Evolutionary conservation across 2,797 vertebrate genomes (phyloP).

Genomic region (Centroberyx gerrardi): DNA sequence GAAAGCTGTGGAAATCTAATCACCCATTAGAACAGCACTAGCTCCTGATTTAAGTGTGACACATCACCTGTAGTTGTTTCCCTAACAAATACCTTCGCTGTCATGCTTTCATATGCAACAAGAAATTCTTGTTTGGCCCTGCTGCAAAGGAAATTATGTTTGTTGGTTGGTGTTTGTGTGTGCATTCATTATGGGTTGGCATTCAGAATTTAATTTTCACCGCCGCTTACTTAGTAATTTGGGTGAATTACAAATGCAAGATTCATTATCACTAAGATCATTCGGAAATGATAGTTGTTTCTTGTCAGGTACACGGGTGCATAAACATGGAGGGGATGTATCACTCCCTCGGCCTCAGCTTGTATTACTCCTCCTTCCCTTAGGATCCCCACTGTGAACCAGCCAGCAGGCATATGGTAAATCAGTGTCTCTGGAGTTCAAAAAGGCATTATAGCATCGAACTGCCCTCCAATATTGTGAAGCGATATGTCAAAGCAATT

Average conservation of each 20-base stretch:
- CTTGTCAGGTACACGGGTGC: not conserved
- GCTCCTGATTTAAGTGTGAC: constrained; percentile 15
- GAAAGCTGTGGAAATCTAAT: constrained; percentile 10
- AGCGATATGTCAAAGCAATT: constrained; percentile 12
- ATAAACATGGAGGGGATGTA: not conserved
- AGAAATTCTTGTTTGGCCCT: not conserved
- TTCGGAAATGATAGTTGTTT: not conserved
- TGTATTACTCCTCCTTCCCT: constrained; percentile 20
- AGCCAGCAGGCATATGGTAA: constrained; percentile 13
- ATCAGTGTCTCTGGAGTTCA: constrained; percentile 18
- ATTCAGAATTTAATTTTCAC: not conserved
- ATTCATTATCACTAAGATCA: constrained; percentile 7
- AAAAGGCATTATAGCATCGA: constrained; percentile 7
- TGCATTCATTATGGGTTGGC: not conserved
- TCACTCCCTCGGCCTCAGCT: not conserved
- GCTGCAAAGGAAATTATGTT: not conserved
- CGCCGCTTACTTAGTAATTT: not conserved
- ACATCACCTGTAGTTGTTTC: not conserved
- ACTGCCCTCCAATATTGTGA: not conserved
- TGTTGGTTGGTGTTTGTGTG: not conserved
- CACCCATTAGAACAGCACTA: constrained; percentile 5
- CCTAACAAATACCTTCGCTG: constrained; percentile 3
- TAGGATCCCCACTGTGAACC: constrained; percentile 12
- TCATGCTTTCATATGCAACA: not conserved
- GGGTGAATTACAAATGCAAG: not conserved